A percentile compares a stretch with the other conserved stretches of the same genome.
These are phyloP conservation scores for Procambarus clarkii DNA, from an alignment of 1,140 invertebrate genomes.

Conservation along the genomic window DNA sequence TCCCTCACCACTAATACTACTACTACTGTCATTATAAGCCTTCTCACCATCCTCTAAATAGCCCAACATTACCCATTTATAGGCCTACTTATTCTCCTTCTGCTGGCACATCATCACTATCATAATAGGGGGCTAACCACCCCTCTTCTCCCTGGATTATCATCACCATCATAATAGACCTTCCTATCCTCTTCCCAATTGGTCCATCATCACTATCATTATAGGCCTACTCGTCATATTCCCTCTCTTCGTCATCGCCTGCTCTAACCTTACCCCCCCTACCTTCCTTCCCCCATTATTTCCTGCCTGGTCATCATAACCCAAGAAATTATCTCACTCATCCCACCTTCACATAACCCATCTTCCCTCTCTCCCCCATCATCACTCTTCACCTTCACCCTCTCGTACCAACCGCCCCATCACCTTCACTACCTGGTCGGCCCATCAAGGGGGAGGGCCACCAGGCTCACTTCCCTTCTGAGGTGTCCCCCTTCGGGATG, in stretches of 20 bases:
- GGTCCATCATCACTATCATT: background rate
- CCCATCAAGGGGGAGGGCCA: conserved; percentile 5
- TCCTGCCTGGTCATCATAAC: background rate
- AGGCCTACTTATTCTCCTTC: too few species aligned
- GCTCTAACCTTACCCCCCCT: background rate
- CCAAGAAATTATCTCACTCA: background rate
- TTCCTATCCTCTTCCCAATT: too few species aligned
- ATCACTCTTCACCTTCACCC: background rate
- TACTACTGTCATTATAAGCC: too few species aligned
- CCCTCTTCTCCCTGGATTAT: too few species aligned
- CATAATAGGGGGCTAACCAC: too few species aligned
- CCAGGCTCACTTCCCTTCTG: conserved; percentile 31
- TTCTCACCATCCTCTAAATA: too few species aligned
- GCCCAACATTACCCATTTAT: too few species aligned
- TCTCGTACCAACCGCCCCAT: background rate
- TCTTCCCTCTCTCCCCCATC: background rate
- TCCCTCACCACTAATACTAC: too few species aligned
- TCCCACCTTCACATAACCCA: conserved; percentile 3
- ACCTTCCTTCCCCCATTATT: background rate
- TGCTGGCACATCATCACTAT: too few species aligned
- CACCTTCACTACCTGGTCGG: background rate
- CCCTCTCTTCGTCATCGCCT: conserved; percentile 1
- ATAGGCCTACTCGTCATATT: background rate
- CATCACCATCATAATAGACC: too few species aligned
- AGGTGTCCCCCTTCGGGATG: conserved; percentile 22